These are phyloP conservation scores for Troglohyphantes excavatus DNA, from an alignment of 2,888 invertebrate species.

Conservation along the genomic window DNA sequence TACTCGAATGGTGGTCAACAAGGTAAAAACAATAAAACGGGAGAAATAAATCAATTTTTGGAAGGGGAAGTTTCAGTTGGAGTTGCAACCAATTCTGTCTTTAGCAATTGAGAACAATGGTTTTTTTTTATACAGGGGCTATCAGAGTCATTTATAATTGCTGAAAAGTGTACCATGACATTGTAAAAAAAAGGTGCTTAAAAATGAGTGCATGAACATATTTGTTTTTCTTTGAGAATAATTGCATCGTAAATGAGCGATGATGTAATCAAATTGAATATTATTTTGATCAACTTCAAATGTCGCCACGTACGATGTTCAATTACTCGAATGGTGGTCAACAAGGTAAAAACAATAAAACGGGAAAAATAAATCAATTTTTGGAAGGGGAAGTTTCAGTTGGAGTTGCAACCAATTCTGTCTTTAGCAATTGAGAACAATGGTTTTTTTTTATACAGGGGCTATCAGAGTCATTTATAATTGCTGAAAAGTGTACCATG, in stretches of 20 bases:
- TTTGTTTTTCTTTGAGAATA: too few relatives aligned
- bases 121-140: too few relatives aligned
- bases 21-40: background rate
- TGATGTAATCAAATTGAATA: background rate
- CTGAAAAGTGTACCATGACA: too few relatives aligned
- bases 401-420: background rate
- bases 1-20: constrained; percentile 21
- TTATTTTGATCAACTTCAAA: background rate
- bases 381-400: constrained; percentile 9
- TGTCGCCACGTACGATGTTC: constrained; percentile 39
- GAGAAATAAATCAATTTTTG: background rate
- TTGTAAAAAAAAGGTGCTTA: too few relatives aligned
- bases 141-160: too few relatives aligned
- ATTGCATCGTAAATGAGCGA: too few relatives aligned
- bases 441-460: too few relatives aligned
- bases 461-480: too few relatives aligned
- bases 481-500: too few relatives aligned
- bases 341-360: background rate
- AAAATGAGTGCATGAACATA: too few relatives aligned
- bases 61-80: background rate
- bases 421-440: too few relatives aligned
- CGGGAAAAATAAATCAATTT: background rate
- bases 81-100: background rate
- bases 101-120: too few relatives aligned
- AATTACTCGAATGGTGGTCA: constrained; percentile 32